Conservation (phyloP, 2,888 invertebrate species). For the Rotaria socialis region DNA sequence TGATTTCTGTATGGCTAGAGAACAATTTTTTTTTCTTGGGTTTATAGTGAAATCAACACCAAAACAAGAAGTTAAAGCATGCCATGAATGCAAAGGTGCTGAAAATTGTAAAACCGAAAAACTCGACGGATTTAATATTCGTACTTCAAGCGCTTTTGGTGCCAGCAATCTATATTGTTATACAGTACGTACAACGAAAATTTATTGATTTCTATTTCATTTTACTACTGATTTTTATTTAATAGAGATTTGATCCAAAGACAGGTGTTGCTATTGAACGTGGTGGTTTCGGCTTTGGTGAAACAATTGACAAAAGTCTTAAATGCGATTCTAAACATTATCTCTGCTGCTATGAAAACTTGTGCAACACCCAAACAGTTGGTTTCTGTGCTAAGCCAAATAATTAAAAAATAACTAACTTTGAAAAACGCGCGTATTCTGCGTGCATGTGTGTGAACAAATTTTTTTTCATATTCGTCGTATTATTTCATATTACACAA, state of each 20-base stretch:
- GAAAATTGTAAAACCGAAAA: neutral
- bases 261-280: neutral
- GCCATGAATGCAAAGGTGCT: neutral
- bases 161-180: neutral
- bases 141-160: neutral
- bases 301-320: neutral
- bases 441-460: neutral
- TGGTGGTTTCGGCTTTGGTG: slow-evolving; percentile 5
- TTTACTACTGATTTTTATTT: neutral
- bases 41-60: neutral
- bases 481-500: neutral
- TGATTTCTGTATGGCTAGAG: neutral
- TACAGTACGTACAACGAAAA: neutral
- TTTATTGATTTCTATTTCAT: no score
- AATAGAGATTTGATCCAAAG: neutral
- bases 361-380: neutral
- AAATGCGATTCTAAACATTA: slow-evolving; percentile 33
- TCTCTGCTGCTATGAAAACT: neutral
- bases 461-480: neutral
- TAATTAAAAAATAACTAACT: neutral
- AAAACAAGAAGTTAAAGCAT: slow-evolving; percentile 16
- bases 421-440: neutral
- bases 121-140: neutral
- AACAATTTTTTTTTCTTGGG: neutral
- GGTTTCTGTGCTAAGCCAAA: neutral